A percentile compares a stretch with the other conserved stretches of the same genome.
These are phyloP conservation scores for Zaprionus gabonicus DNA, from an alignment of 1,140 invertebrate species.

Conservation along the genomic window DNA sequence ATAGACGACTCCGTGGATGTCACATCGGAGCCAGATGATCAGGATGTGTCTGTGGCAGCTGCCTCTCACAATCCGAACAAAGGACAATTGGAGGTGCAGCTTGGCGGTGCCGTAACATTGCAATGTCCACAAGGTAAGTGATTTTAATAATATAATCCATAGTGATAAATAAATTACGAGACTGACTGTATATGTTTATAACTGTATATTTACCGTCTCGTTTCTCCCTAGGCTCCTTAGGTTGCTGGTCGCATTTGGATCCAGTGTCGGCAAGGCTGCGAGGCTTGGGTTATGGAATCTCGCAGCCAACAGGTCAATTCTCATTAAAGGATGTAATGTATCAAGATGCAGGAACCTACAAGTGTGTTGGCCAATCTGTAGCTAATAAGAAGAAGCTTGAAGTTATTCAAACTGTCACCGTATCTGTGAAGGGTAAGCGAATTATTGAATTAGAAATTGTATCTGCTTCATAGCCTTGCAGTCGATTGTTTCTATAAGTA, in stretches of 20 bases:
- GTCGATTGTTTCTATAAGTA: too few species aligned
- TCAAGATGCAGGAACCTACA: constrained; percentile 91
- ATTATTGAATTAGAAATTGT: neutral
- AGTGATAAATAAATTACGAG: constrained; percentile 15
- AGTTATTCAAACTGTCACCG: constrained; percentile 84
- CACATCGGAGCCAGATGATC: constrained; percentile 86
- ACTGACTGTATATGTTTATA: constrained; percentile 41
- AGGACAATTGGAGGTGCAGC: constrained; percentile 90
- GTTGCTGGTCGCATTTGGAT: constrained; percentile 86
- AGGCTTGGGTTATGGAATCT: constrained; percentile 87
- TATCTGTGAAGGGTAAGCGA: constrained; percentile 85
- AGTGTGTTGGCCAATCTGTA: constrained; percentile 88
- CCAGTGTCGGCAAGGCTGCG: constrained; percentile 86
- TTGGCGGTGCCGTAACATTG: constrained; percentile 93
- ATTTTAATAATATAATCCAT: neutral
- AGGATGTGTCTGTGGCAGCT: constrained; percentile 83
- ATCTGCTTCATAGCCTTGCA: too few species aligned
- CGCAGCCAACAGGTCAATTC: constrained; percentile 87
- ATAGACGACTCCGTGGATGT: constrained; percentile 88
- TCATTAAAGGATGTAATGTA: constrained; percentile 89
- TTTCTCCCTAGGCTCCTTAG: constrained; percentile 84
- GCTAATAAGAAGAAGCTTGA: constrained; percentile 85
- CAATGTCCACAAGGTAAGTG: constrained; percentile 90
- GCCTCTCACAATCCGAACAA: constrained; percentile 85
- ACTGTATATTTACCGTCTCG: neutral